phyloP scores from a whole-genome alignment of 2,888 invertebrate species.

The Lycaena phlaeas region DNA sequence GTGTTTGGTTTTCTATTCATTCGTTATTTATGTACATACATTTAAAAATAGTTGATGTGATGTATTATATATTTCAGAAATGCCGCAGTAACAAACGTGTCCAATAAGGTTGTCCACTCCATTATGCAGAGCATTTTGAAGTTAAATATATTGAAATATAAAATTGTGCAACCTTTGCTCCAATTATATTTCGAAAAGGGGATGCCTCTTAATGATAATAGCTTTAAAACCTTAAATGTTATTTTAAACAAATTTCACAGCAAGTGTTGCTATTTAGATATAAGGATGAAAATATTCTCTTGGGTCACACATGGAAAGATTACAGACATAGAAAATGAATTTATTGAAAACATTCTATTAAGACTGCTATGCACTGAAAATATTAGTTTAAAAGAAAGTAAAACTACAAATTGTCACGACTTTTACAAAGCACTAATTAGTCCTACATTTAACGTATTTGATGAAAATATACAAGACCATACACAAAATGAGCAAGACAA shows the following conservation, averaged over 20 bases:
- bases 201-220: constrained; percentile 45
- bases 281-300: constrained; percentile 34
- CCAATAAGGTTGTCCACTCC: constrained; percentile 42
- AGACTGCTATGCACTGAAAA: constrained; percentile 47
- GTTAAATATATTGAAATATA: constrained; percentile 34
- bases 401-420: neutral
- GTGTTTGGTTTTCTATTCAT: no score
- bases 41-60: no score
- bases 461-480: constrained; percentile 27
- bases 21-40: no score
- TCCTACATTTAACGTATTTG: constrained; percentile 26
- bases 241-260: constrained; percentile 44
- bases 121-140: constrained; percentile 41
- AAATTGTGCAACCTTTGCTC: constrained; percentile 40
- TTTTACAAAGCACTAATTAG: neutral
- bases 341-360: constrained; percentile 34
- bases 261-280: constrained; percentile 38
- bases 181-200: constrained; percentile 52
- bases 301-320: constrained; percentile 42
- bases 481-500: constrained; percentile 5
- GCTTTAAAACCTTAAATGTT: constrained; percentile 39
- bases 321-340: constrained; percentile 23
- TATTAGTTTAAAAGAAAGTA: constrained; percentile 5
- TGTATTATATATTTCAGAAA: constrained; percentile 40
- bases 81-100: constrained; percentile 31